A percentile compares a stretch with the other conserved stretches of the same genome.
Conservation (phyloP, 2,888 invertebrate genomes). For the Galerucella nymphaeae region DNA sequence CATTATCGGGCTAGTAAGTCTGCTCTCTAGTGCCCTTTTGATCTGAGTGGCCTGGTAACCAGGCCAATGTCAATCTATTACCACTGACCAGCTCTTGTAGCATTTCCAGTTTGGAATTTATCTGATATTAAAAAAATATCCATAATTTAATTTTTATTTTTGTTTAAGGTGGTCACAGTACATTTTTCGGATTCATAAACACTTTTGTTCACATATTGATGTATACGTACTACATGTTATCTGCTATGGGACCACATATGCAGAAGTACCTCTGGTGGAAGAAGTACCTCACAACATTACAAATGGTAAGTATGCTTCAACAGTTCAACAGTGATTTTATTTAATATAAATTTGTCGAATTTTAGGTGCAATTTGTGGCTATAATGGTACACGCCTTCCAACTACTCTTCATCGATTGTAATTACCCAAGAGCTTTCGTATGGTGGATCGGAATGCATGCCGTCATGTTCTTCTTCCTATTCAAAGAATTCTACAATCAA, state of each 20-base stretch:
- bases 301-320: conserved; percentile 76
- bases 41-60: no score
- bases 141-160: no score
- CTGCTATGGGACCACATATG: conserved; percentile 88
- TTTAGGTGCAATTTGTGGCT: conserved; percentile 86
- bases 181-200: conserved; percentile 94
- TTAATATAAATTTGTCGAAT: conserved; percentile 33
- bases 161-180: conserved; percentile 86
- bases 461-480: conserved; percentile 94
- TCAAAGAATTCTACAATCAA: conserved; percentile 93
- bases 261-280: conserved; percentile 96
- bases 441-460: conserved; percentile 98
- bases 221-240: conserved; percentile 93
- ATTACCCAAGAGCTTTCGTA: conserved; percentile 92
- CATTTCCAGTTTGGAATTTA: no score
- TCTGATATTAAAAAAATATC: no score
- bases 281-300: conserved; percentile 90
- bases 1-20: no score
- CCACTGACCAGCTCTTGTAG: no score
- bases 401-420: conserved; percentile 89
- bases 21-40: no score
- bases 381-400: conserved; percentile 95
- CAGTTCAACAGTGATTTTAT: not conserved
- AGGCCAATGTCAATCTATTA: no score
- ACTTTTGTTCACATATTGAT: conserved; percentile 97